phyloP scores from a whole-genome alignment of 2,113 vertebrate genomes.

The Grammomys dolichurus region DNA sequence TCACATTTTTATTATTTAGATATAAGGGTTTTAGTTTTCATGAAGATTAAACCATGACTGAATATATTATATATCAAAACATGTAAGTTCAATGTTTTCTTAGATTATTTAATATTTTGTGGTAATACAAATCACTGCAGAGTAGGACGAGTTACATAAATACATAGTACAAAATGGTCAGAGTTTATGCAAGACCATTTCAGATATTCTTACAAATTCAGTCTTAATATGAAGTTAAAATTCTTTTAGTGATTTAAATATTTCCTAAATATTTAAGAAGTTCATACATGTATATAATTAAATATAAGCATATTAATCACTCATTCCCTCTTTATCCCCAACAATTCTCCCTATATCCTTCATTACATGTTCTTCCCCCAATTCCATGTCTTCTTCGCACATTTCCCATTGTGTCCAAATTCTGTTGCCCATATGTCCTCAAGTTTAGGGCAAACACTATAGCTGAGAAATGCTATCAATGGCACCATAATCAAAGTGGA shows the following conservation, averaged over 20 bases:
- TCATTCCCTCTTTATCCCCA: too few species aligned
- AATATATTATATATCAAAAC: neutral
- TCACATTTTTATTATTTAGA: neutral
- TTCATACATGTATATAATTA: neutral
- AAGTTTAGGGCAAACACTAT: neutral
- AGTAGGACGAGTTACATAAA: neutral
- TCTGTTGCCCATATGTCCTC: neutral
- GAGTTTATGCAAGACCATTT: neutral
- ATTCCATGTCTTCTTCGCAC: neutral
- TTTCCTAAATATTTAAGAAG: neutral
- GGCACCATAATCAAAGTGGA: neutral
- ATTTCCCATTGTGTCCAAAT: neutral
- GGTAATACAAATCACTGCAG: neutral
- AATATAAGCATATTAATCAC: neutral
- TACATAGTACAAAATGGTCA: neutral
- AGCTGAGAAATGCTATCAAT: neutral
- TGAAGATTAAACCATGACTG: neutral
- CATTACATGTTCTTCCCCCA: neutral
- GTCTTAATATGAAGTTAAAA: neutral
- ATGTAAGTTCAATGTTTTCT: neutral
- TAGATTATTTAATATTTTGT: neutral
- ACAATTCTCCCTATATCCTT: neutral
- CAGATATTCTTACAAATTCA: neutral
- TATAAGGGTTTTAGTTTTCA: neutral
- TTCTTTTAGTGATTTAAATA: neutral